Percentiles rank a stretch among this genome's conserved stretches.
phyloP scores from a whole-genome alignment of 2,113 vertebrate species.

The Hippocampus comes region DNA sequence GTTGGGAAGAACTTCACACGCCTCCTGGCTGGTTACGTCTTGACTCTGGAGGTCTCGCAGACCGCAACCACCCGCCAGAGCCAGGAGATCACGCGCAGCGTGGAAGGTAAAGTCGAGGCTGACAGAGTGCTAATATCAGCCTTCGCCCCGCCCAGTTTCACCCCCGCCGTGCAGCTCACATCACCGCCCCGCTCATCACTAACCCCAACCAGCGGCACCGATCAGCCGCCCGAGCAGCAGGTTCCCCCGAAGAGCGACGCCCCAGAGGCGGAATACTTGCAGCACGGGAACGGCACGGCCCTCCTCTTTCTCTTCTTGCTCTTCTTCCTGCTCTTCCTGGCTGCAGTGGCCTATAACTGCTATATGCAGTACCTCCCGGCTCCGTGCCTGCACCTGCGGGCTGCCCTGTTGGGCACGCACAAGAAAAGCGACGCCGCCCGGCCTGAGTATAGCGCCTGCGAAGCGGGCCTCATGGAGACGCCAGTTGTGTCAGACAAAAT shows the following conservation, averaged over 20 bases:
- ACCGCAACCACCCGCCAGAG: conserved; percentile 12
- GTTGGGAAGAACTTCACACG: conserved; percentile 80
- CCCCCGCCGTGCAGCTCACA: conserved; percentile 46
- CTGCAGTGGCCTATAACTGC: conserved; percentile 87
- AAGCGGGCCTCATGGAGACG: conserved; percentile 82
- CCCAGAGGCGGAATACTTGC: conserved; percentile 78
- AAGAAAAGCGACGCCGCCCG: conserved; percentile 70
- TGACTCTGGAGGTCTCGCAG: conserved; percentile 73
- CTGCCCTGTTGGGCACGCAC: conserved; percentile 78
- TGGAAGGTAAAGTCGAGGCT: conserved; percentile 74
- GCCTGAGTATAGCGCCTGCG: conserved; percentile 81
- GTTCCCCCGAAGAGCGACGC: conserved; percentile 68
- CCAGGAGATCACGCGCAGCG: conserved; percentile 20
- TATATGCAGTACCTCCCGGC: conserved; percentile 91
- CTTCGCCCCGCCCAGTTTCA: conserved; percentile 54
- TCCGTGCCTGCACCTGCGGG: conserved; percentile 84
- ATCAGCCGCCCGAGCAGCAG: conserved; percentile 57
- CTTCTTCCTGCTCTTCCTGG: conserved; percentile 85
- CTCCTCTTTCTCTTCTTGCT: conserved; percentile 88
- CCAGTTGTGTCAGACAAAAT: conserved; percentile 68
- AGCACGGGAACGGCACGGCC: conserved; percentile 81
- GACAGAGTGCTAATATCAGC: conserved; percentile 62
- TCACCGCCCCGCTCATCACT: conserved; percentile 69
- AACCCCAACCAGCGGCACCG: conserved; percentile 57
- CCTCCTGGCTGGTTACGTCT: conserved; percentile 78